phyloP scores from a whole-genome alignment of 2,113 vertebrate genomes.

The Thomomys bottae region DNA sequence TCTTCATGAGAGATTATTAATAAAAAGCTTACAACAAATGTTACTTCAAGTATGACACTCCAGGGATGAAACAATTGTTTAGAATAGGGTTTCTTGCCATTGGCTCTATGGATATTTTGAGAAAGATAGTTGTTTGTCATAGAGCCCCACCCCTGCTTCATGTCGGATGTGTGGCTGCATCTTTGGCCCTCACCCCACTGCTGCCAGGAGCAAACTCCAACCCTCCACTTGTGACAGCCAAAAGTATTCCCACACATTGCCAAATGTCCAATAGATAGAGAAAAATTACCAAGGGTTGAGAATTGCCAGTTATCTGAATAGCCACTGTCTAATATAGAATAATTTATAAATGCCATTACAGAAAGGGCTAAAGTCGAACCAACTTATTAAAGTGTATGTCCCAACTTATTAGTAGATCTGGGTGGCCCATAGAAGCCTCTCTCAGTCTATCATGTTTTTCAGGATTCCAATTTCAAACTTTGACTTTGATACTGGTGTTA shows the following conservation, averaged over 20 bases:
- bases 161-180: background rate
- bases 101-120: background rate
- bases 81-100: background rate
- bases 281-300: background rate
- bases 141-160: background rate
- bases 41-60: background rate
- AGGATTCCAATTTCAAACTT: slow-evolving; percentile 43
- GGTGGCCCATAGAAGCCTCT: background rate
- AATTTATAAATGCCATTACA: no score
- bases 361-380: slow-evolving; percentile 4
- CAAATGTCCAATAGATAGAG: background rate
- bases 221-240: background rate
- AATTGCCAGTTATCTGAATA: background rate
- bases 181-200: background rate
- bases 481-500: slow-evolving; percentile 17
- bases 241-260: background rate
- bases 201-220: background rate
- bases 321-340: no score
- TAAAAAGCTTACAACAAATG: background rate
- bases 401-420: background rate
- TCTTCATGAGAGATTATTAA: slow-evolving; percentile 36
- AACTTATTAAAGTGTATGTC: background rate
- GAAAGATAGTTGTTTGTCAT: background rate
- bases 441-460: background rate
- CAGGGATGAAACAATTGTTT: background rate